Evolutionary conservation across 1,140 invertebrate genomes (phyloP), one percentile per base, ranked within the genome.

Genomic region (Rhagoletis zephyria): DNA sequence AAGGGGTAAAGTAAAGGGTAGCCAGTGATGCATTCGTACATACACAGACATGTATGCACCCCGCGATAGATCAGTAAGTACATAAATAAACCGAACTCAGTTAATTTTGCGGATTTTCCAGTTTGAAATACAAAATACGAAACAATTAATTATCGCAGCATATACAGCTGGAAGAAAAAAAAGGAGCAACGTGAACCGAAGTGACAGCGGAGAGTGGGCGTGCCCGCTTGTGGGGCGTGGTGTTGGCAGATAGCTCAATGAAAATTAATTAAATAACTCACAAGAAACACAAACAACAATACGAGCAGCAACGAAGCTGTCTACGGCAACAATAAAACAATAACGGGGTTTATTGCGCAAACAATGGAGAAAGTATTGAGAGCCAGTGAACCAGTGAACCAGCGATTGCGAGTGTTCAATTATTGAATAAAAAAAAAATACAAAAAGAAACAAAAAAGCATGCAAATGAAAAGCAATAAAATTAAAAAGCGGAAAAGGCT

Each of bases 251-350:
- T n/a, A 51, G 85, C 59, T 86, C 63, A 64, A 64, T 42, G 85
- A 40, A 86, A 64, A 86, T 61, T 86, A 86, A 86, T 86, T 64
- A 64, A 86, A 86, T 45, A 86, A 63, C 63, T 30, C n/a, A 42
- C 12, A 63, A 64, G n/a, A 2, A 48, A 86, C 19, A 63, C 5
- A 45, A 81, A 56, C 48, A 81, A 81, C 45, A 81, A 81, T n/a
- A 9, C 51, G 6, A 19, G 10, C 48, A 81, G 30, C 45, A 81
- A 19, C 74, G 19, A 81, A 81, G 16, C 48, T 81, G 16, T 81
- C 30, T 30, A 30, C 30, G 30, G 30, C 30, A 30, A 30, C 30
- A 30, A 30, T 30, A 30, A 30, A 30, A 30, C 30, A 30, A 30
- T 30, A 30, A 30, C 30, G 30, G 30, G 1, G 30, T 30, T 30